phyloP scores from a whole-genome alignment of 2,888 invertebrate species.

The Buathra laborator region DNA sequence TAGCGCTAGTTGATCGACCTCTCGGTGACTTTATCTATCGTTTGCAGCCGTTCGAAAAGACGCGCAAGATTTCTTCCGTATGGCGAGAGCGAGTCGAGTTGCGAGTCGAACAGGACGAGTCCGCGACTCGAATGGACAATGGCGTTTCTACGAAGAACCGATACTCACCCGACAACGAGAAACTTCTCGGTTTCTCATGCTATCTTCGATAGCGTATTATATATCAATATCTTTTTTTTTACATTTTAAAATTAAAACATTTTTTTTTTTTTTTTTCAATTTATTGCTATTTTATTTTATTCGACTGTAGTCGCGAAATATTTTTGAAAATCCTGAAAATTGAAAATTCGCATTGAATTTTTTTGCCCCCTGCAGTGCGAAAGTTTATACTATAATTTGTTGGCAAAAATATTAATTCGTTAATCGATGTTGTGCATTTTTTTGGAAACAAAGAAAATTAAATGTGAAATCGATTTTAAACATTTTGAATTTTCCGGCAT shows the following conservation, averaged over 20 bases:
- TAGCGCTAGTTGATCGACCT: conserved; percentile 74
- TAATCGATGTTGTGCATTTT: too few species aligned
- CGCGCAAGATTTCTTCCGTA: conserved; percentile 33
- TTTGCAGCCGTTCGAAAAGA: conserved; percentile 41
- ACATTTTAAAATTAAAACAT: background rate
- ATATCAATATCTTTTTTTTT: background rate
- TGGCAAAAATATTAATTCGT: too few species aligned
- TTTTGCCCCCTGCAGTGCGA: too few species aligned
- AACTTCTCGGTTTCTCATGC: conserved; percentile 14
- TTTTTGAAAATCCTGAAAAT: too few species aligned
- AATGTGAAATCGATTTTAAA: too few species aligned
- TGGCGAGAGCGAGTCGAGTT: background rate
- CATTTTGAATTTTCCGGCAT: too few species aligned
- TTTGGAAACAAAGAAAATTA: too few species aligned
- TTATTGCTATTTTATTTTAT: too few species aligned
- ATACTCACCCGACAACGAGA: conserved; percentile 14
- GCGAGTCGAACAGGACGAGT: background rate
- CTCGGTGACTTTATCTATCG: conserved; percentile 66
- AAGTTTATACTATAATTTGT: too few species aligned
- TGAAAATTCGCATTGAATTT: too few species aligned
- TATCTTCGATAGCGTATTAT: conserved; percentile 8
- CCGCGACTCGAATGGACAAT: conserved; percentile 44
- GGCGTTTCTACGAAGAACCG: conserved; percentile 40
- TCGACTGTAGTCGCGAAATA: too few species aligned
- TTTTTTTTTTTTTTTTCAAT: too few species aligned